phyloP scores from a whole-genome alignment of 2,888 invertebrate genomes.

The Pharmacophagus antenor region DNA sequence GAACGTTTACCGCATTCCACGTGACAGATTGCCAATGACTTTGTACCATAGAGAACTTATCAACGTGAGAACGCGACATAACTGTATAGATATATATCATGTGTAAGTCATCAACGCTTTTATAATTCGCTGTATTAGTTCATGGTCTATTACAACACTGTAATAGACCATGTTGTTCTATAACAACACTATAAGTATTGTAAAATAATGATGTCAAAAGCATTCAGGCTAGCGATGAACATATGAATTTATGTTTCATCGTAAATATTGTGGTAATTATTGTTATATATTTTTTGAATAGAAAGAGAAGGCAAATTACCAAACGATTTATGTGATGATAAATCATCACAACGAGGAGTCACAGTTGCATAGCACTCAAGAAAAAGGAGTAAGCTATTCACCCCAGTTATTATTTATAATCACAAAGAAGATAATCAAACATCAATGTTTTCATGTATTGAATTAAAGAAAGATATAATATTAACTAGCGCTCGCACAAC shows the following conservation, averaged over 20 bases:
- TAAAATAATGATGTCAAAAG: neutral
- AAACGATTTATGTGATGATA: too few species aligned
- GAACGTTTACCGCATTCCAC: conserved; percentile 39
- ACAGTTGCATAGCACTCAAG: too few species aligned
- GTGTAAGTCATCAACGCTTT: conserved; percentile 33
- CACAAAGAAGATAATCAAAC: too few species aligned
- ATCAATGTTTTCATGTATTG: too few species aligned
- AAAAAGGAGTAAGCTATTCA: too few species aligned
- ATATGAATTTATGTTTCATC: neutral
- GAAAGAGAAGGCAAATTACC: too few species aligned
- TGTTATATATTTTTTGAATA: too few species aligned
- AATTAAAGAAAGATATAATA: too few species aligned
- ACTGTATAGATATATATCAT: conserved; percentile 34
- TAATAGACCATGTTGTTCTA: too few species aligned
- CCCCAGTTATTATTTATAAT: too few species aligned
- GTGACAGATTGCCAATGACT: conserved; percentile 38
- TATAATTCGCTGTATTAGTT: conserved; percentile 36
- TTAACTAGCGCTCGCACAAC: too few species aligned
- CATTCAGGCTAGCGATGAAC: neutral
- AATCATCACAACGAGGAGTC: too few species aligned
- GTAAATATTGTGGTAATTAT: neutral
- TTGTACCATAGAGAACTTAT: conserved; percentile 30
- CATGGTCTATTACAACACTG: conserved; percentile 37
- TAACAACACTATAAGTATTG: conserved; percentile 18
- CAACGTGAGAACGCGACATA: conserved; percentile 32